Evolutionary conservation across 2,113 vertebrate genomes (phyloP).

Genomic region (Psilopogon haemacephalus): DNA sequence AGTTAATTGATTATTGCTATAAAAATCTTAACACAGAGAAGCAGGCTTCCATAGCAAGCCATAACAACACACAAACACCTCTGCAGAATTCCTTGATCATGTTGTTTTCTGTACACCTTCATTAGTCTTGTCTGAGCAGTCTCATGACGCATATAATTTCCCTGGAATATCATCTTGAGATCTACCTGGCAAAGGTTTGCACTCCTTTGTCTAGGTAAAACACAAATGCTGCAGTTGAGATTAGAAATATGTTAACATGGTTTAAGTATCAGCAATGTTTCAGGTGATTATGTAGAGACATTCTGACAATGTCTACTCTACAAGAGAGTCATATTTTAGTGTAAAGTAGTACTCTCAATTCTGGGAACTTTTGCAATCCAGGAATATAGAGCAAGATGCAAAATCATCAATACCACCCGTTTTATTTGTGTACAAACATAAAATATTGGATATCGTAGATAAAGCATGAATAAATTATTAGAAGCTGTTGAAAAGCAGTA

Average conservation of each 20-base stretch:
- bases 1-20: background rate
- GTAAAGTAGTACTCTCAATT: background rate
- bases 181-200: background rate
- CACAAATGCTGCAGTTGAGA: background rate
- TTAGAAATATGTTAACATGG: background rate
- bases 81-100: background rate
- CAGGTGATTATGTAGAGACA: background rate
- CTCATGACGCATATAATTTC: background rate
- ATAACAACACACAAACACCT: background rate
- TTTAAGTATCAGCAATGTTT: background rate
- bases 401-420: background rate
- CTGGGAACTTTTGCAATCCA: background rate
- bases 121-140: background rate
- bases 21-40: background rate
- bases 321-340: background rate
- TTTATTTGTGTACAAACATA: background rate
- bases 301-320: background rate
- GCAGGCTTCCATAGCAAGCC: background rate
- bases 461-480: slow-evolving; percentile 53
- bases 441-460: background rate
- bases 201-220: background rate
- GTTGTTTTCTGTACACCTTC: background rate
- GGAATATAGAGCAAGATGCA: background rate
- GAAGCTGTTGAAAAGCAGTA: slow-evolving; percentile 20
- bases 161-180: background rate